Conservation (phyloP, 1,140 invertebrate genomes). For the Halesus radiatus region DNA sequence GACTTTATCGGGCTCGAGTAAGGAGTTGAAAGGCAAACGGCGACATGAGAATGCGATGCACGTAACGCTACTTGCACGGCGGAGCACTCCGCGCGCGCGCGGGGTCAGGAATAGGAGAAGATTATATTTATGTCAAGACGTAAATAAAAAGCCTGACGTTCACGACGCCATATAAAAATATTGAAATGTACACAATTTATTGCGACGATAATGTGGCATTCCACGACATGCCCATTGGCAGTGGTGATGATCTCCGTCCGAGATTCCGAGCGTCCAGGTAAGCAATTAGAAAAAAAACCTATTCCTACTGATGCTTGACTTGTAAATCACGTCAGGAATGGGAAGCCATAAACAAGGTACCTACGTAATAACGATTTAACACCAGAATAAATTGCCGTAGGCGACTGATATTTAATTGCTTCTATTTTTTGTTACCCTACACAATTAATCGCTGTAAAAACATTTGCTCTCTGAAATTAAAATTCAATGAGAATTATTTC, state of each 20-base stretch:
- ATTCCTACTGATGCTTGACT: too few relatives aligned
- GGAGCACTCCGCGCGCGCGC: constrained; percentile 4
- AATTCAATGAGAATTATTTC: background rate
- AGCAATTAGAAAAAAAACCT: too few relatives aligned
- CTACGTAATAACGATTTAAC: too few relatives aligned
- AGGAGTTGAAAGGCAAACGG: constrained; percentile 45
- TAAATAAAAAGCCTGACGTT: background rate
- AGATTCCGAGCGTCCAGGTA: too few relatives aligned
- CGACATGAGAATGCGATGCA: constrained; percentile 48
- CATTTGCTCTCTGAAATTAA: background rate
- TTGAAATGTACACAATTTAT: too few relatives aligned
- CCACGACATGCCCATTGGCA: too few relatives aligned
- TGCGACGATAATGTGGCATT: too few relatives aligned
- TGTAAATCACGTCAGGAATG: too few relatives aligned
- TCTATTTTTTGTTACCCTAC: background rate
- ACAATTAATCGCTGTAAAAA: constrained; percentile 2
- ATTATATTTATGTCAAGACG: background rate
- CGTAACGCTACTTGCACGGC: constrained; percentile 33
- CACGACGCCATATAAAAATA: constrained; percentile 1
- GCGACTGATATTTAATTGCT: constrained; percentile 19
- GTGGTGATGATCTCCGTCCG: too few relatives aligned
- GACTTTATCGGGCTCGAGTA: constrained; percentile 41
- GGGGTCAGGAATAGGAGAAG: background rate
- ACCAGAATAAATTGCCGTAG: background rate
- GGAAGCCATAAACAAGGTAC: too few relatives aligned